These are phyloP conservation scores for Ctenopoma multispine DNA, from an alignment of 2,797 vertebrate species.

Conservation along the genomic window DNA sequence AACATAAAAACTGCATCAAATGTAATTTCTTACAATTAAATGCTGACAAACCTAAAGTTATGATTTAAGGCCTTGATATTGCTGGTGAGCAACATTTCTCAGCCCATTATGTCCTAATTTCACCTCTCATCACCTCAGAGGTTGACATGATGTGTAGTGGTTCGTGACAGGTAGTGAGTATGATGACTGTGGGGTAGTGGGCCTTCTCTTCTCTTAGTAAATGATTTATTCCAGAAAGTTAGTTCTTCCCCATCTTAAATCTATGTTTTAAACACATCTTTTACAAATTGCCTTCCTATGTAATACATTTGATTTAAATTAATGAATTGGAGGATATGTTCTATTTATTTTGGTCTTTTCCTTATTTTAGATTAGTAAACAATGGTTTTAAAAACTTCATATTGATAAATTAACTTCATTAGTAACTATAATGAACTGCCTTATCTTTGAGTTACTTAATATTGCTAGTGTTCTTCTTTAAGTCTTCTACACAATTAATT, in stretches of 20 bases:
- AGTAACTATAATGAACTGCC: neutral
- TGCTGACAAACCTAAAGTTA: constrained; percentile 12
- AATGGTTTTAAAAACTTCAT: neutral
- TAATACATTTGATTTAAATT: neutral
- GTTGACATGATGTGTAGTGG: constrained; percentile 33
- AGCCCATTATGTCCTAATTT: constrained; percentile 35
- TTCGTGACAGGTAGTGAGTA: constrained; percentile 24
- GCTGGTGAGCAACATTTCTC: constrained; percentile 13
- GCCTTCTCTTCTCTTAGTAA: neutral
- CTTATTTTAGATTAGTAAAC: neutral
- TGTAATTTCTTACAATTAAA: constrained; percentile 29
- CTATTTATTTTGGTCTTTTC: neutral
- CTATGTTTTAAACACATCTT: neutral
- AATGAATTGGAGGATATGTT: neutral
- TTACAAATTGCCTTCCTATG: neutral
- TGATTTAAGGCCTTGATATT: constrained; percentile 31
- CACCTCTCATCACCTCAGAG: constrained; percentile 35
- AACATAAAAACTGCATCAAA: constrained; percentile 7
- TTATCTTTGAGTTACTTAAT: neutral
- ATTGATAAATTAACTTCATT: neutral
- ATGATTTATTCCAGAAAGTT: neutral
- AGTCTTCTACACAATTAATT: neutral
- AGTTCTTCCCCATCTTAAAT: neutral
- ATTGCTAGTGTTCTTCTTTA: neutral
- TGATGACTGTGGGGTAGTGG: constrained; percentile 13